phyloP scores from a whole-genome alignment of 2,797 vertebrate species.

The Gymnodraco acuticeps region DNA sequence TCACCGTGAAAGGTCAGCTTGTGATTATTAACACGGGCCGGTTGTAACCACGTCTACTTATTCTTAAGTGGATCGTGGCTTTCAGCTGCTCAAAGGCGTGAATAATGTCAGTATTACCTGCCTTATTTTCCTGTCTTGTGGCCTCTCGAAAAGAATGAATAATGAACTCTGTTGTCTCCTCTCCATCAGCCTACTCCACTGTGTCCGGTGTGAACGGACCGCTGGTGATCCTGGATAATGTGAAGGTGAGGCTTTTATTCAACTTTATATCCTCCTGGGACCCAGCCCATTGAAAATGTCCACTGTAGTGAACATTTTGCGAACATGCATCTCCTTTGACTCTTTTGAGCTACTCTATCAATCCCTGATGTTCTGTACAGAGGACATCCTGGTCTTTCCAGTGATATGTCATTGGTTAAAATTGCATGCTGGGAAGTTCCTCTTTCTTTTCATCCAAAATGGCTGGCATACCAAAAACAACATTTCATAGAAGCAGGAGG shows the following conservation, averaged over 20 bases:
- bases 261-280: neutral
- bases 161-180: conserved; percentile 23
- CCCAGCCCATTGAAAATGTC: too few species aligned
- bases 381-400: too few species aligned
- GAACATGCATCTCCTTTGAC: too few species aligned
- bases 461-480: too few species aligned
- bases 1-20: conserved; percentile 74
- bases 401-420: too few species aligned
- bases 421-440: too few species aligned
- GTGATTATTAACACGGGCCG: conserved; percentile 62
- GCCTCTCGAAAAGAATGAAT: conserved; percentile 29
- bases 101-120: conserved; percentile 4
- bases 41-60: conserved; percentile 35
- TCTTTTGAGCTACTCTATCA: too few species aligned
- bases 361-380: too few species aligned
- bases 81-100: conserved; percentile 37
- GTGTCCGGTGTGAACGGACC: conserved; percentile 89
- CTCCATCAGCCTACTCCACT: conserved; percentile 86
- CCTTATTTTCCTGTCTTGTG: conserved; percentile 20
- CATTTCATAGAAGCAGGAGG: too few species aligned
- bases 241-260: conserved; percentile 80
- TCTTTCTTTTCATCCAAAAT: too few species aligned
- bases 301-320: too few species aligned
- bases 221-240: conserved; percentile 88
- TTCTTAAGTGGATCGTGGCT: conserved; percentile 55